Percentiles rank a stretch among this genome's conserved stretches.
phyloP scores from a whole-genome alignment of 2,113 vertebrate species.

The Pipa parva region DNA sequence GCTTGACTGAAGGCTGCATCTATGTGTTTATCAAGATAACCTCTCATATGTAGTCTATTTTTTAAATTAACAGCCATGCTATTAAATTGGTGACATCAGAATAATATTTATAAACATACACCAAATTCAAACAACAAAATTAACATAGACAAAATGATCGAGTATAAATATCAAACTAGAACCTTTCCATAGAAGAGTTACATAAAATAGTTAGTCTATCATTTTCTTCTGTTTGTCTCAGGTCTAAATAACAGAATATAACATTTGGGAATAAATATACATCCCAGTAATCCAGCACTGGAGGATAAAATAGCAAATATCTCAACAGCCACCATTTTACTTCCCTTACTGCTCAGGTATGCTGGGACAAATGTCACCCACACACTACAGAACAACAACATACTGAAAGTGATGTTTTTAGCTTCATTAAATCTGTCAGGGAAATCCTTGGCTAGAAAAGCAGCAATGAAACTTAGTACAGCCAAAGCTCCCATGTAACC shows the following conservation, averaged over 20 bases:
- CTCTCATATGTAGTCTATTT: too few relatives aligned
- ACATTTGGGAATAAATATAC: conserved; percentile 19
- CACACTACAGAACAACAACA: conserved; percentile 19
- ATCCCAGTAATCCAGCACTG: background rate
- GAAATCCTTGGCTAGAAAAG: conserved; percentile 60
- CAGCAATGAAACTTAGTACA: conserved; percentile 37
- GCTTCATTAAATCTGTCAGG: conserved; percentile 57
- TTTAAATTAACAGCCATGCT: too few relatives aligned
- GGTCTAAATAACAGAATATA: background rate
- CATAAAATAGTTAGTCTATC: too few relatives aligned
- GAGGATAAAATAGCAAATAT: conserved; percentile 16
- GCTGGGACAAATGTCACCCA: conserved; percentile 17
- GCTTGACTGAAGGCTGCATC: too few relatives aligned
- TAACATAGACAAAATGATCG: too few relatives aligned
- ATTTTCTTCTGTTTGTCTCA: too few relatives aligned
- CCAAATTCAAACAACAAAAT: too few relatives aligned
- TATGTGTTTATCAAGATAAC: too few relatives aligned
- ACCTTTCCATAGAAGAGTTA: too few relatives aligned
- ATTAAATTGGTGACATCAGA: too few relatives aligned
- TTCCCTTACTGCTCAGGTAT: conserved; percentile 6
- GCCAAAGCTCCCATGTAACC: conserved; percentile 21
- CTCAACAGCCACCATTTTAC: conserved; percentile 13
- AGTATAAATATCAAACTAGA: too few relatives aligned
- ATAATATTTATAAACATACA: too few relatives aligned
- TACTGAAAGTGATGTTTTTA: conserved; percentile 13